Percentiles rank a stretch among this genome's conserved stretches.
These are phyloP conservation scores for Mustela nigripes DNA, from an alignment of 2,113 vertebrate genomes.

Conservation along the genomic window DNA sequence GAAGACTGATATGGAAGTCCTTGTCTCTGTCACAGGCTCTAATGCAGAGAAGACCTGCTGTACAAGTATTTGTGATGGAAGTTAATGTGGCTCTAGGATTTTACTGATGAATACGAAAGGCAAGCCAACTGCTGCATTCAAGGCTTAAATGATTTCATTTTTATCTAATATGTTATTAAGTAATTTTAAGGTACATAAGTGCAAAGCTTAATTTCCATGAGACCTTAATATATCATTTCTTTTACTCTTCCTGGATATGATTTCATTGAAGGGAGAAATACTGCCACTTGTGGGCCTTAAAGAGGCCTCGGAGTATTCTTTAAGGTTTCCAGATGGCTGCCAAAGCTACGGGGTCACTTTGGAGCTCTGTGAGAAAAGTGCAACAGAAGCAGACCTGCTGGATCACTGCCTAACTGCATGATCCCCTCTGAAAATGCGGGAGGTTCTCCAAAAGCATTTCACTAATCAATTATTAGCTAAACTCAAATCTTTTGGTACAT, in stretches of 20 bases:
- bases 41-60: not conserved
- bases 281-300: not conserved
- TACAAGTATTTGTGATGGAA: not conserved
- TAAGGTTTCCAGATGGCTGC: not conserved
- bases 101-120: not conserved
- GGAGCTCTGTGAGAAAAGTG: not conserved
- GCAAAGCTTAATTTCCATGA: not conserved
- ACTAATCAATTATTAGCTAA: not conserved
- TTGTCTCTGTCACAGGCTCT: not conserved
- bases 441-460: not conserved
- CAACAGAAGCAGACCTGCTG: not conserved
- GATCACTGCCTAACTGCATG: accelerated
- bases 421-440: not conserved
- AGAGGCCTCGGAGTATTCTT: not conserved
- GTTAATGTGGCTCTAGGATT: not conserved
- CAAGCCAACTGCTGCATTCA: not conserved
- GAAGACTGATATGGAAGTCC: not conserved
- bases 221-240: not conserved
- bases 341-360: not conserved
- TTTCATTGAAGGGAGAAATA: not conserved
- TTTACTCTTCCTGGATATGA: not conserved
- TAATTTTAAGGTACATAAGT: not conserved
- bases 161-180: not conserved
- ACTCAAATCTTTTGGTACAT: not conserved
- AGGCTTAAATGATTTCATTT: not conserved